Percentiles rank a stretch among this genome's conserved stretches.
Conservation (phyloP, 1,140 invertebrate species). For the Mesaphorura yosii region DNA sequence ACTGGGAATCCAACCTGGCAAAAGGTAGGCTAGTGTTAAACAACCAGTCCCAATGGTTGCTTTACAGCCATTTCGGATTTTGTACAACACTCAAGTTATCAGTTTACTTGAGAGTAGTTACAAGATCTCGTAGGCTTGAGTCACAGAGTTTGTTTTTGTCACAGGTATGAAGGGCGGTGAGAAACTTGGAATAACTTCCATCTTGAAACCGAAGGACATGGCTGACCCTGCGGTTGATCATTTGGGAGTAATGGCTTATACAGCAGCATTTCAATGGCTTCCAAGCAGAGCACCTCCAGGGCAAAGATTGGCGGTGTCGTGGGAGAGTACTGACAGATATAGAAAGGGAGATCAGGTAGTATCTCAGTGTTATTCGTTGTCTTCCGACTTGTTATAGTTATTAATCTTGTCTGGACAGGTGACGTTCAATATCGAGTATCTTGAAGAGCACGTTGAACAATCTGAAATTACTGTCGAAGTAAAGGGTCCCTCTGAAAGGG, state of each 20-base stretch:
- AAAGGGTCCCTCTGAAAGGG: conserved; percentile 57
- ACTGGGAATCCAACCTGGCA: conserved; percentile 74
- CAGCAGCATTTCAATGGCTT: conserved; percentile 75
- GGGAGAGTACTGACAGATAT: conserved; percentile 34
- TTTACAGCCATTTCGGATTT: no score
- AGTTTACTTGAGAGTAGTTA: no score
- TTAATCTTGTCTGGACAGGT: conserved; percentile 45
- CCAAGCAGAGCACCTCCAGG: conserved; percentile 65
- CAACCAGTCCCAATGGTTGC: no score
- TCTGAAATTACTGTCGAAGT: conserved; percentile 69
- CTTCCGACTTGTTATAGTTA: not conserved
- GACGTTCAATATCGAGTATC: conserved; percentile 63
- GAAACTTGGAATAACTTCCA: conserved; percentile 68
- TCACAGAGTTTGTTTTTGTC: not conserved
- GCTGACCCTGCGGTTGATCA: conserved; percentile 86
- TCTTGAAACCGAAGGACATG: conserved; percentile 85
- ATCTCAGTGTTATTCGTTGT: conserved; percentile 1
- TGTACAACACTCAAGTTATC: no score
- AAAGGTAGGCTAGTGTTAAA: conserved; percentile 48
- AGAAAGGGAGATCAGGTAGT: conserved; percentile 25
- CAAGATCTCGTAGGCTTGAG: no score
- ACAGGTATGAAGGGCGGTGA: conserved; percentile 49
- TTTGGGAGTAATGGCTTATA: conserved; percentile 90
- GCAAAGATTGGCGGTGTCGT: conserved; percentile 57
- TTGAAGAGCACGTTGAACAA: conserved; percentile 62